A percentile compares a stretch with the other conserved stretches of the same genome.
Conservation (phyloP, 2,888 invertebrate genomes). For the Drosophila kambysellisi region DNA sequence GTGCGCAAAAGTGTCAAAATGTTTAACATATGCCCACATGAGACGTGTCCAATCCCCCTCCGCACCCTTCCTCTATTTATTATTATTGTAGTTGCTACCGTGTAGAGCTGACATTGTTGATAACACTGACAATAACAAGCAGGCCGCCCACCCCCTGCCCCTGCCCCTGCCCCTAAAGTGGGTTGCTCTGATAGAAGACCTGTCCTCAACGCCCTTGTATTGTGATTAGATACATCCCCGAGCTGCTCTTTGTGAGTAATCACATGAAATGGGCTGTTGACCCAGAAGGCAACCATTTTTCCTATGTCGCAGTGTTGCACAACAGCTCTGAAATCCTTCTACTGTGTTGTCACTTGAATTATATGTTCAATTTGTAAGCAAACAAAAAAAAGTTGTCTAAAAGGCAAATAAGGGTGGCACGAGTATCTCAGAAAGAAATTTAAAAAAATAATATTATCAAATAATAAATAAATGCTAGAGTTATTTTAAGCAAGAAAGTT, state of each 20-base stretch:
- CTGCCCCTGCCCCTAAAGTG: conserved; percentile 8
- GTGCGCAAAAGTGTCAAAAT: conserved; percentile 78
- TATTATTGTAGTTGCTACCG: conserved; percentile 45
- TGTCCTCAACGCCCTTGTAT: conserved; percentile 24
- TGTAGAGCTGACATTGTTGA: conserved; percentile 66
- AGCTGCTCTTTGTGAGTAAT: conserved; percentile 49
- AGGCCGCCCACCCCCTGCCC: conserved; percentile 6
- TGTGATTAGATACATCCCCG: conserved; percentile 47
- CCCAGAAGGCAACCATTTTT: conserved; percentile 22
- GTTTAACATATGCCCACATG: conserved; percentile 78
- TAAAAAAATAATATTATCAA: background rate
- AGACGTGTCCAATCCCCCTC: conserved; percentile 36
- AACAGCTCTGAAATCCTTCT: background rate
- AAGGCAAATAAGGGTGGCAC: background rate
- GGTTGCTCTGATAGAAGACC: conserved; percentile 43
- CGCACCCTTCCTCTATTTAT: conserved; percentile 1
- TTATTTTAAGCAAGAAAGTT: background rate
- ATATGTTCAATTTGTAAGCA: background rate
- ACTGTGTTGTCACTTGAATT: background rate
- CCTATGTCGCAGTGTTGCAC: conserved; percentile 11
- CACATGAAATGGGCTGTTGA: conserved; percentile 61
- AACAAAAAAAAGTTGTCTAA: background rate
- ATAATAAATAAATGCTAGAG: background rate
- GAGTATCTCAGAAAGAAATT: background rate
- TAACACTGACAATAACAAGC: conserved; percentile 77